Evolutionary conservation across 2,113 vertebrate species (phyloP), one percentile per base, ranked within the genome.

Genomic region (Ranitomeya imitator): DNA sequence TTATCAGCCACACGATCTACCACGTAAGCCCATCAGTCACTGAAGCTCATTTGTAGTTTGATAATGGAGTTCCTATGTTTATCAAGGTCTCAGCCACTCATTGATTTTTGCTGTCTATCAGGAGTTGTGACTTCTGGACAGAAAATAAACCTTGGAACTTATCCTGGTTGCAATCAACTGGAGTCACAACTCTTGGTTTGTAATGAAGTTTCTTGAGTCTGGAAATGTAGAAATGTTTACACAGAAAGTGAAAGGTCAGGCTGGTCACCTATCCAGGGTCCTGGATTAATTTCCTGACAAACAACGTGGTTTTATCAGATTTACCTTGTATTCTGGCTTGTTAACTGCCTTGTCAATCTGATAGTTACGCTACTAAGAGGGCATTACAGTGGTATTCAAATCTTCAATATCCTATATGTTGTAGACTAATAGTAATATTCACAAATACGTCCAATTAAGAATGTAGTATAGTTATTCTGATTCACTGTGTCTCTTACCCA

Each of bases 271-370:
- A 85, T 57, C 19, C 55, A 57, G 54, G 74, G 83, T 37, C 16
- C 26, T 76, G 71, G 71, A 51, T 85, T 85, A 60, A 85, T 85
- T 85, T 76, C 84, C 69, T 60, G 84, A 23, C 52, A 85, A 85
- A 76, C 73, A 85, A 18, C 84, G 37, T 15, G 54, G 55, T 31
- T 57, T 85, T 85, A 85, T 85, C 84, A 76, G 84, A 85, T 85
- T 14, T 85, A 85, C 52, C 71, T 60, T 60, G 83, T 85, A 54
- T 73, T 57, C 12, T 37, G 71, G 54, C 60, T 78, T n/a, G 26
- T 86, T 67, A 90, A 83, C 77, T 84, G 82, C 83, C 86, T 85
- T 37, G 89, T 14, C 90, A 90, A 91, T 91, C 92, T 89, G 90
- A 91, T 71, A 90, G 79, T 89, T 89, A 79, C 3, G 55, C 59